phyloP scores from a whole-genome alignment of 2,113 vertebrate species.

The Tyrannus savana region DNA sequence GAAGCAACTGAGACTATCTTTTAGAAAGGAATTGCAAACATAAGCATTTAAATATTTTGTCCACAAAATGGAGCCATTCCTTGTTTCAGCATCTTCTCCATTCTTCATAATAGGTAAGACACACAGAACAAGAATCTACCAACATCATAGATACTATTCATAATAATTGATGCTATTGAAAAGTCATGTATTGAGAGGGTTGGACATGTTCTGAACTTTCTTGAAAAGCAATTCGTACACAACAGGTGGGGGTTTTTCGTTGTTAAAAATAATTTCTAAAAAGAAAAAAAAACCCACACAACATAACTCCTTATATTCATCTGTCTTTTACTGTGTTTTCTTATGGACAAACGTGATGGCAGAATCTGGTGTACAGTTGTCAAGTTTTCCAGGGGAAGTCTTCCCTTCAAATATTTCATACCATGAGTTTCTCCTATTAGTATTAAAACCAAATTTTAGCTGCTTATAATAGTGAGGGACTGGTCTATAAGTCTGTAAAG shows the following conservation, averaged over 20 bases:
- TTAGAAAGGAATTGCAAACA: background rate
- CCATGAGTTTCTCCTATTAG: background rate
- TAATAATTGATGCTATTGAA: background rate
- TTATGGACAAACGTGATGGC: background rate
- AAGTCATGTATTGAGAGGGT: background rate
- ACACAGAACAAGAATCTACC: background rate
- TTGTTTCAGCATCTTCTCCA: background rate
- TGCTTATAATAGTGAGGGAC: conserved; percentile 6
- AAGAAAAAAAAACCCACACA: background rate
- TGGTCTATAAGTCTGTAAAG: conserved; percentile 33
- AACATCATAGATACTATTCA: background rate
- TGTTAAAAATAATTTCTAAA: background rate
- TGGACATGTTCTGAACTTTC: background rate
- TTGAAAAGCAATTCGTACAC: background rate
- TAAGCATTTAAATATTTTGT: background rate
- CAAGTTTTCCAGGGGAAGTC: background rate
- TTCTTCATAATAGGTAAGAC: background rate
- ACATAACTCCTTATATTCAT: background rate
- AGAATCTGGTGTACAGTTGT: background rate
- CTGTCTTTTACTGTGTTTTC: background rate
- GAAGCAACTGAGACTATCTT: background rate
- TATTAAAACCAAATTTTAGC: conserved; percentile 2
- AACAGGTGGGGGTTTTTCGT: background rate
- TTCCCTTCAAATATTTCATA: background rate
- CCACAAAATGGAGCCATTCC: background rate